These are phyloP conservation scores for Ceratothoa steindachneri DNA, from an alignment of 2,888 invertebrate genomes.

Conservation along the genomic window DNA sequence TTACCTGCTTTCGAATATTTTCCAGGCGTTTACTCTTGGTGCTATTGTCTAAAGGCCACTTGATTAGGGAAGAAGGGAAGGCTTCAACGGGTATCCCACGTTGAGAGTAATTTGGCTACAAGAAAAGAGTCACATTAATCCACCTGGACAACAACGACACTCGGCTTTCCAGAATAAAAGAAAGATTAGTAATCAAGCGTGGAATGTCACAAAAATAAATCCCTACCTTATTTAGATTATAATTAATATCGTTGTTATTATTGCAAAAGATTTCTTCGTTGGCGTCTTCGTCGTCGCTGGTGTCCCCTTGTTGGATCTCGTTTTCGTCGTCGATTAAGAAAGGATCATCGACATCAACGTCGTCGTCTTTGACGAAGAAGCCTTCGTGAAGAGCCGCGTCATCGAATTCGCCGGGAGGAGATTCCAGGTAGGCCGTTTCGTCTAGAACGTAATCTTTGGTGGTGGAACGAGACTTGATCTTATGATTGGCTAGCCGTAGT, in stretches of 20 bases:
- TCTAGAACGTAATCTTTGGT: not conserved
- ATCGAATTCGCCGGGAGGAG: not conserved
- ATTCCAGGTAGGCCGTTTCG: constrained; percentile 18
- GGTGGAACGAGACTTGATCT: not conserved
- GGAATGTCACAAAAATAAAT: too few species aligned
- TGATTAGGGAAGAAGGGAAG: constrained; percentile 42
- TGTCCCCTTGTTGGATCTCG: not conserved
- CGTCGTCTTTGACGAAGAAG: not conserved
- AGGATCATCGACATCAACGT: not conserved
- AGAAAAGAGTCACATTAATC: not conserved
- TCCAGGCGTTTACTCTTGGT: constrained; percentile 36
- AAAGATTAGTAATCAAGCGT: not conserved
- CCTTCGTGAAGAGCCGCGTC: not conserved
- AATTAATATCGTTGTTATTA: constrained; percentile 33
- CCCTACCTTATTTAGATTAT: constrained; percentile 38
- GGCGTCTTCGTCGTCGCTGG: not conserved
- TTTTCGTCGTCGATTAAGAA: not conserved
- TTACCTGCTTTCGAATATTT: constrained; percentile 46
- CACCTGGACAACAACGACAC: not conserved
- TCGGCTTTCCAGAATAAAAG: not conserved
- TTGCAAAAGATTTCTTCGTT: constrained; percentile 23
- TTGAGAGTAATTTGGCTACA: constrained; percentile 16
- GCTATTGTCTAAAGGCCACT: constrained; percentile 45
- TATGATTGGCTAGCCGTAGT: constrained; percentile 5
- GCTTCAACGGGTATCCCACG: constrained; percentile 29